phyloP scores from a whole-genome alignment of 37 sponge, comb jelly and placozoan genomes.

The Aplysina aerophoba region DNA sequence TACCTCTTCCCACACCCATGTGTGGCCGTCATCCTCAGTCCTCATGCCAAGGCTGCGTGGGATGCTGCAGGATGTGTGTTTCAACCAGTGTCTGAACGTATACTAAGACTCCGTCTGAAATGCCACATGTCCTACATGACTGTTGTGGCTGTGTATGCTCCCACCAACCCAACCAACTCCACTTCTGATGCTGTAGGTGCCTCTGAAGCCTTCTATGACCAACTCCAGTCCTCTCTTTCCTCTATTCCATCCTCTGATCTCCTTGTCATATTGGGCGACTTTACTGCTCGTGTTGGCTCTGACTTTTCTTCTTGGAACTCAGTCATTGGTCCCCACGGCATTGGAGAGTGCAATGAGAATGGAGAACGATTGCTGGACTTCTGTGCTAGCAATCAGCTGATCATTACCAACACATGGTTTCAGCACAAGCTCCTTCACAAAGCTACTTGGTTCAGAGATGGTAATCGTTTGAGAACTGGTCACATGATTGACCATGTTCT shows the following conservation, averaged over 20 bases:
- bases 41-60: slow-evolving; percentile 13
- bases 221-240: slow-evolving; percentile 18
- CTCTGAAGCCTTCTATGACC: slow-evolving; percentile 36
- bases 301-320: slow-evolving; percentile 14
- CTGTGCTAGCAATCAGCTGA: slow-evolving; percentile 13
- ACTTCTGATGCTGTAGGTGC: slow-evolving; percentile 17
- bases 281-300: slow-evolving; percentile 35
- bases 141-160: background rate
- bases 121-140: slow-evolving; percentile 4
- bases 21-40: slow-evolving; percentile 11
- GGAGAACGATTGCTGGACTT: slow-evolving; percentile 17
- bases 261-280: slow-evolving; percentile 24
- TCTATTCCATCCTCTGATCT: slow-evolving; percentile 23
- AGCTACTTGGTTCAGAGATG: slow-evolving; percentile 8
- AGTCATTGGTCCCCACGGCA: slow-evolving; percentile 29
- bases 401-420: slow-evolving; percentile 17
- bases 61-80: slow-evolving; percentile 12
- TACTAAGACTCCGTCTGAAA: slow-evolving; percentile 4
- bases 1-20: slow-evolving; percentile 10
- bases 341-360: slow-evolving; percentile 24
- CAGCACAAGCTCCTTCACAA: slow-evolving; percentile 5
- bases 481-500: slow-evolving; percentile 23
- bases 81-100: background rate
- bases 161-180: slow-evolving; percentile 23
- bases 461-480: slow-evolving; percentile 4